A percentile compares a stretch with the other conserved stretches of the same genome.
Conservation (phyloP, 2,113 vertebrate species). For the Corynorhinus townsendii region DNA sequence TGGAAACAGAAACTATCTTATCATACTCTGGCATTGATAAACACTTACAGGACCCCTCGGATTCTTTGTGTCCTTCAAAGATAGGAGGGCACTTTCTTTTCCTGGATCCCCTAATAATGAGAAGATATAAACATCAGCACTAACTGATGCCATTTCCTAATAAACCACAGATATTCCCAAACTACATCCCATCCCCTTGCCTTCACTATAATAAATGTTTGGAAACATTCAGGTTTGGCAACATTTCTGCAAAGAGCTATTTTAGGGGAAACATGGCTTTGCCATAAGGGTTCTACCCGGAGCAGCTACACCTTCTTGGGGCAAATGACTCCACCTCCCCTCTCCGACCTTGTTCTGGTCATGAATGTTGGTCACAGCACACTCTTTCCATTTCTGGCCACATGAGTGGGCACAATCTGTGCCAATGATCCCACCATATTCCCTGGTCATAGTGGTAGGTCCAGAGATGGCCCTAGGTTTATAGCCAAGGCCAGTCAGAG, state of each 20-base stretch:
- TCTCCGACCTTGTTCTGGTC: neutral
- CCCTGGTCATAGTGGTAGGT: neutral
- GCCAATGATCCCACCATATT: no score
- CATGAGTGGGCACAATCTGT: neutral
- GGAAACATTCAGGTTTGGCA: neutral
- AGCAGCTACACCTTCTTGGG: neutral
- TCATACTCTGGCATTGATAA: neutral
- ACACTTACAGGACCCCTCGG: neutral
- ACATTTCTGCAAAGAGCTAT: neutral
- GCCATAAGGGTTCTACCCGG: neutral
- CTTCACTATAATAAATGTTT: neutral
- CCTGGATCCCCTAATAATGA: neutral
- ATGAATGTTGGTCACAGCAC: neutral
- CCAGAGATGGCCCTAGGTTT: neutral
- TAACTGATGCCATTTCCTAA: neutral
- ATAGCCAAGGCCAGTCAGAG: neutral
- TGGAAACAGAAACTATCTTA: neutral
- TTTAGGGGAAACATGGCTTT: neutral
- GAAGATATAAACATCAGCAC: neutral
- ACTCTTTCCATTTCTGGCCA: neutral
- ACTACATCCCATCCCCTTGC: neutral
- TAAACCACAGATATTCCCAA: neutral
- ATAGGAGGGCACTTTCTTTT: neutral
- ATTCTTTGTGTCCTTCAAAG: neutral
- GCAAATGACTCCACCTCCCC: fast-evolving